These are phyloP conservation scores for Anarhynchus alexandrinus DNA, from an alignment of 2,113 vertebrate species.

Conservation along the genomic window DNA sequence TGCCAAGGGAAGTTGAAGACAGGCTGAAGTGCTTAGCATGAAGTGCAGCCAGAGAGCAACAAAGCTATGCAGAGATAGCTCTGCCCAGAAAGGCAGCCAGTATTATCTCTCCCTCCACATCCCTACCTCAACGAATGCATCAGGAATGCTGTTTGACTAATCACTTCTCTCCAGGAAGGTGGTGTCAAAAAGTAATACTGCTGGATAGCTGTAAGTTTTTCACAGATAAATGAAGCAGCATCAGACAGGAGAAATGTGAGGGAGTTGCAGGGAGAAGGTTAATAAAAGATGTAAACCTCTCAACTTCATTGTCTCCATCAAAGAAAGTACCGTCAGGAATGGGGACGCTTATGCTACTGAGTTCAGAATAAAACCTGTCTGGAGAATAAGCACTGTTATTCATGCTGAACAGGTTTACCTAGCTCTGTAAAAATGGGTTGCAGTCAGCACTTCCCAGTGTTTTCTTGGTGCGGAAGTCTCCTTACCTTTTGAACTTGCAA, in stretches of 20 bases:
- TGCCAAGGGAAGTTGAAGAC: neutral
- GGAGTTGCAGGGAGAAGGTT: neutral
- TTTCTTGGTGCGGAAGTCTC: neutral
- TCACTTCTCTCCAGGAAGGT: neutral
- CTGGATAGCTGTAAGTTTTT: neutral
- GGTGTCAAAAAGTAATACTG: neutral
- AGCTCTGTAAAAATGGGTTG: neutral
- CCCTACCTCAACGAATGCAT: neutral
- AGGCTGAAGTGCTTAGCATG: neutral
- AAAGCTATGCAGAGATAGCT: neutral
- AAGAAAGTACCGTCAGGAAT: neutral
- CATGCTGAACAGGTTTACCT: conserved; percentile 25
- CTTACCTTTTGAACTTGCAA: conserved; percentile 39
- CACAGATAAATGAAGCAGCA: neutral
- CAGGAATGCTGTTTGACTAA: neutral
- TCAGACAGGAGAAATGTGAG: neutral
- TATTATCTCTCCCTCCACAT: neutral
- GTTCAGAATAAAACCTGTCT: neutral
- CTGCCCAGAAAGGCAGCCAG: neutral
- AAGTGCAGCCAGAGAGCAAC: neutral
- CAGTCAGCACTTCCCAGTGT: neutral
- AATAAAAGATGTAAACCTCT: neutral
- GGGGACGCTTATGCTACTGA: neutral
- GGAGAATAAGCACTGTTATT: neutral
- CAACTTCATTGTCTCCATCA: neutral